Percentiles rank a stretch among this genome's conserved stretches.
phyloP scores from a whole-genome alignment of 2,797 vertebrate species.

The Martes flavigula region DNA sequence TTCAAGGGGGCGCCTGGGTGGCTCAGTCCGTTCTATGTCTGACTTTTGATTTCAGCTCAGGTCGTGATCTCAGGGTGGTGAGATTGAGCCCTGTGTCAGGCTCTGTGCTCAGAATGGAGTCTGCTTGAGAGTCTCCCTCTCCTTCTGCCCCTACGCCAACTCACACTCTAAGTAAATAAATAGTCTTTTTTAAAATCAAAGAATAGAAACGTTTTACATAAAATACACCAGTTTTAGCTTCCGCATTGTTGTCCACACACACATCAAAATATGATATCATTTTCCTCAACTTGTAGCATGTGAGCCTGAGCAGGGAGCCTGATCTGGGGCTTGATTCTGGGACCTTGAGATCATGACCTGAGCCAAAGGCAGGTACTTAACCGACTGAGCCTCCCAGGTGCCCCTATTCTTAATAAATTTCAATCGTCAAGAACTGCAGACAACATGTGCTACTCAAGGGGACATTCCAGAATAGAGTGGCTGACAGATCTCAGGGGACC shows the following conservation, averaged over 20 bases:
- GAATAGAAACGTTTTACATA: slow-evolving; percentile 99
- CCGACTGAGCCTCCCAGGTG: neutral
- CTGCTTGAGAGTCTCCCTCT: neutral
- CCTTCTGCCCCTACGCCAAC: neutral
- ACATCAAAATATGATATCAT: slow-evolving; percentile 82
- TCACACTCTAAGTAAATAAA: neutral
- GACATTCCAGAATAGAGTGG: too few relatives aligned
- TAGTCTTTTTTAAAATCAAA: slow-evolving; percentile 92
- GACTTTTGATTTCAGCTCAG: neutral
- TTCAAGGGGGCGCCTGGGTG: neutral
- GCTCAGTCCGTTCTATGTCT: neutral
- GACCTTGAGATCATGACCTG: neutral
- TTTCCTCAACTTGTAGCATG: slow-evolving; percentile 80
- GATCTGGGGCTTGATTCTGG: neutral
- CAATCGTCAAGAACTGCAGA: slow-evolving; percentile 78
- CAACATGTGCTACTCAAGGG: slow-evolving; percentile 76
- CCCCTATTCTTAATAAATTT: slow-evolving; percentile 72
- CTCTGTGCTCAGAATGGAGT: neutral
- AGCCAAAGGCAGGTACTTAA: neutral
- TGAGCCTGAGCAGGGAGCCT: slow-evolving; percentile 60
- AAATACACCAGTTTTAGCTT: slow-evolving; percentile 92
- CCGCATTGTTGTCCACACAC: slow-evolving; percentile 85
- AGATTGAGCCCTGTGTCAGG: neutral
- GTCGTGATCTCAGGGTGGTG: neutral
- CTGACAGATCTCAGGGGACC: neutral